Evolutionary conservation across 2,888 invertebrate species (phyloP), one percentile per base, ranked within the genome.

Genomic region (Mythimna albipuncta): DNA sequence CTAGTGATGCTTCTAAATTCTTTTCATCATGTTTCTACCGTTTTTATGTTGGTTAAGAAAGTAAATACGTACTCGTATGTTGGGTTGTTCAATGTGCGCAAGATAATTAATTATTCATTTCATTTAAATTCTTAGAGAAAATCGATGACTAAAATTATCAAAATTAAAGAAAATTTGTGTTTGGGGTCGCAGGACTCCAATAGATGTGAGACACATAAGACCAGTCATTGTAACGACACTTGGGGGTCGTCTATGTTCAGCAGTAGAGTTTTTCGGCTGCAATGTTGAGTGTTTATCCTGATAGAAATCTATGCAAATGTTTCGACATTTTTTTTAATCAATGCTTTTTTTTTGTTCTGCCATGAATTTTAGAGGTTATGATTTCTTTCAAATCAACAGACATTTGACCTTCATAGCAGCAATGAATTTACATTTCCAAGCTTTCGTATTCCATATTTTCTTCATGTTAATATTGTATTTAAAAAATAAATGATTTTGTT

Each of bases 401-500:
- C 38, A 61, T 13, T 0, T 10, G 44, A 59, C 58, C 32, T 63
- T 32, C 35, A 52, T 21, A 6, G n/a, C 10, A 26, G 19, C 35
- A 13, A 59, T 9, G 26, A 67, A 55, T 64, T 67, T 11, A 10
- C 9, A 54, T 26, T 35, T 11, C 41, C 16, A 47, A n/a, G 6
- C 0, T 38, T n/a, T 41, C 2, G 10, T 11, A 35, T 67, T 66
- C 11, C 7, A 35, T 69, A 63, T 62, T 66, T 64, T 2, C 13
- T 10, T 21, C 54, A 50, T 9, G n/a, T 47, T 63, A 47, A 32
- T 54, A 26, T 3, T 35, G 21, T n/a, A 59, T 44, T 57, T 7
- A 4, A 52, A 70, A 63, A 55, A 63, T 41, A 65, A 52, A 80
- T 58, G 32, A 47, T 65, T 54, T 50, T 64, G 55, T 62, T 66